phyloP scores from a whole-genome alignment of 2,797 vertebrate genomes.

The Diplodus sargus region DNA sequence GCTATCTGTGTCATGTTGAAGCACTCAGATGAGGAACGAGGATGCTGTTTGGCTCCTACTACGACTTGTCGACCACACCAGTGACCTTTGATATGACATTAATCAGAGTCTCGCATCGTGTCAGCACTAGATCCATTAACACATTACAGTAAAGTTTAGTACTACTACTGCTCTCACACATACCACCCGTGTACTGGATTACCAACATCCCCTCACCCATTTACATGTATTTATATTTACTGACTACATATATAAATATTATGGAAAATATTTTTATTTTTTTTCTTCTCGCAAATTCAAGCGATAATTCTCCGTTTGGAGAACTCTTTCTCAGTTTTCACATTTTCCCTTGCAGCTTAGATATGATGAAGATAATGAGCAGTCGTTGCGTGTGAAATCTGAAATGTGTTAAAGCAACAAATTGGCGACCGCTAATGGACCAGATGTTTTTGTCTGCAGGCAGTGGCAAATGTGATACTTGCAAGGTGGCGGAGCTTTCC shows the following conservation, averaged over 20 bases:
- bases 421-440: neutral
- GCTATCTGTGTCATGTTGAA: slow-evolving; percentile 17
- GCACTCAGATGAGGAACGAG: slow-evolving; percentile 27
- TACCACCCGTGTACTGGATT: neutral
- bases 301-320: neutral
- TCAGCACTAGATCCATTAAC: slow-evolving; percentile 68
- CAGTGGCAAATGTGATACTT: slow-evolving; percentile 41
- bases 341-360: neutral
- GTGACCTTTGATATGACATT: slow-evolving; percentile 61
- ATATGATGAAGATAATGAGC: neutral
- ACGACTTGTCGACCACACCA: slow-evolving; percentile 1
- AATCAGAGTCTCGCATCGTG: slow-evolving; percentile 52
- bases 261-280: too few relatives aligned
- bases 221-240: neutral
- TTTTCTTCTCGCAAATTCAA: neutral
- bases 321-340: neutral
- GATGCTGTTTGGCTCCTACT: slow-evolving; percentile 36
- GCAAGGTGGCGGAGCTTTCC: slow-evolving; percentile 49
- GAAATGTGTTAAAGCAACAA: neutral
- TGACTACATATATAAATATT: too few relatives aligned
- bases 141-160: slow-evolving; percentile 52
- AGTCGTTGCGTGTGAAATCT: neutral
- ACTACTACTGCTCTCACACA: neutral
- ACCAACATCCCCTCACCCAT: neutral
- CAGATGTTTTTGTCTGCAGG: slow-evolving; percentile 22